Base-by-base conservation (phyloP, 2,888 invertebrate species). In the Tenthredo amoena region DNA sequence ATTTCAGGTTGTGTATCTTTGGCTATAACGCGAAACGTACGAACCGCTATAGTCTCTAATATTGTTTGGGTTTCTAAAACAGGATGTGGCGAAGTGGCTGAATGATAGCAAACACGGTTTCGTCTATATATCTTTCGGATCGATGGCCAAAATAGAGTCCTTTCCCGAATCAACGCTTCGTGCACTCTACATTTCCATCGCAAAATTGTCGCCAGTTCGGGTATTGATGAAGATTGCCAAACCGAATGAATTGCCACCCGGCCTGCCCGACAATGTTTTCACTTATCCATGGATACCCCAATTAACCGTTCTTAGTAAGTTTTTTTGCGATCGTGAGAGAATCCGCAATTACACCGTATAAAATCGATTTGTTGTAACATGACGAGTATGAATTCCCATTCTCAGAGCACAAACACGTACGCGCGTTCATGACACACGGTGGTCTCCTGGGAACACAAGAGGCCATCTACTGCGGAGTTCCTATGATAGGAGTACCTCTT, bases 341-440 rank as follows among this genome's bases (percentile, higher is more conserved):
- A 47, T 15, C 43, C 12, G 9, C 0, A 12, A 43, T 21, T 3
- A 0, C 21, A 10, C n/a, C 10, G 4, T 12, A 21, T 12, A 15
- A 47, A 3, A 47, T 15, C 21, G n/a, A 62, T 47, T 15, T 0
- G 62, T 10, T 21, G 0, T 37, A 34, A 34, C 71, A 47, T n/a
- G 26, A 7, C 10, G 12, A 12, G 4, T 15, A 37, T 0, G 1
- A 26, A 47, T 37, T 37, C 9, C 2, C n/a, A 1, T 62, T 62
- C 12, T 4, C 84, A 90, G 89, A 85, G 2, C 93, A 94, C 85
- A 91, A 91, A 12, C 93, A 94, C 58, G 91, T 92, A 0, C 90
- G 90, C 62, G 92, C 92, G 6, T 94, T 91, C 34, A 88, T 91
- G 43, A 89, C 89, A 0, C 91, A 91, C 40, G 90, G 90, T 0